phyloP scores from a whole-genome alignment of 2,888 invertebrate genomes.

The Deilephila elpenor region DNA sequence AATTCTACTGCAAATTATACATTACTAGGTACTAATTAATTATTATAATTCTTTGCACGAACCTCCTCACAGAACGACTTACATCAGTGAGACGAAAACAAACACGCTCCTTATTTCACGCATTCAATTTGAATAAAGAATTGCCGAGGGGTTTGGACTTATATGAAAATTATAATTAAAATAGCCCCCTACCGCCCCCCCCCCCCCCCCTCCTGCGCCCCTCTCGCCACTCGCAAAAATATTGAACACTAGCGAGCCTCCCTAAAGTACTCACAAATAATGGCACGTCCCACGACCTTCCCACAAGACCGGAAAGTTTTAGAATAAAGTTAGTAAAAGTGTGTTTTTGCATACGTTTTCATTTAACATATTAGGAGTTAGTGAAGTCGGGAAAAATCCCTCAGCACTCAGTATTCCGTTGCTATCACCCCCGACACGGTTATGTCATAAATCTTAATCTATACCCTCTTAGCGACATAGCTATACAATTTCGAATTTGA shows the following conservation, averaged over 20 bases:
- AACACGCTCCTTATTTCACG: neutral
- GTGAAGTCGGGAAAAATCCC: neutral
- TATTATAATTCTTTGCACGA: neutral
- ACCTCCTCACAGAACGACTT: neutral
- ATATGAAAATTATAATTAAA: neutral
- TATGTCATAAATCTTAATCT: neutral
- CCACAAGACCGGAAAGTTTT: constrained; percentile 3
- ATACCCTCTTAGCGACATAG: neutral
- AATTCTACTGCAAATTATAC: too few relatives aligned
- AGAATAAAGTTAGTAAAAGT: constrained; percentile 4
- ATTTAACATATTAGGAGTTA: constrained; percentile 8
- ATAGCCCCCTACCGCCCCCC: neutral
- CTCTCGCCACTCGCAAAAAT: neutral
- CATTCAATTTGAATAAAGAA: neutral
- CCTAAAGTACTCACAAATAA: neutral
- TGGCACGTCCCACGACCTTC: neutral
- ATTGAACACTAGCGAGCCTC: neutral
- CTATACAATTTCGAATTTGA: too few relatives aligned
- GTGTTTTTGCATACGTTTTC: constrained; percentile 8
- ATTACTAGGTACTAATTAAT: too few relatives aligned
- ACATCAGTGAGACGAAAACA: neutral
- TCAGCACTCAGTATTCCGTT: neutral
- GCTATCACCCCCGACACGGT: neutral
- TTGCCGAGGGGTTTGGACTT: neutral
- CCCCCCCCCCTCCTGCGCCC: neutral